phyloP scores from a whole-genome alignment of 2,797 vertebrate genomes.

The Perodicticus potto region DNA sequence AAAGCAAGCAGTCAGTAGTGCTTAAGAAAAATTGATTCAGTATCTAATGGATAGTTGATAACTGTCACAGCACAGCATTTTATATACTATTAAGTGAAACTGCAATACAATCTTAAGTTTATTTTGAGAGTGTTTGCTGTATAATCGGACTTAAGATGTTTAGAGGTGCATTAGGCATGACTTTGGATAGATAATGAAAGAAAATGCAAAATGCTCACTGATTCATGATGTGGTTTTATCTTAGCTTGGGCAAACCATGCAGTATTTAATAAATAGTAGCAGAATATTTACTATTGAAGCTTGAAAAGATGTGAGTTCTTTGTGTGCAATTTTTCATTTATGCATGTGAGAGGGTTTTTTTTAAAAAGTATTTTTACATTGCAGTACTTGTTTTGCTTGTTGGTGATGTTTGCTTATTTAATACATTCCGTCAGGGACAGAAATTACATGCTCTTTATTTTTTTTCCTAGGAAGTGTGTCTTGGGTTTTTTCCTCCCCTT shows the following conservation, averaged over 20 bases:
- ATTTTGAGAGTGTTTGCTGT: slow-evolving; percentile 90
- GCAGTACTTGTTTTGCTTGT: slow-evolving; percentile 95
- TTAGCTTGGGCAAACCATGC: slow-evolving; percentile 97
- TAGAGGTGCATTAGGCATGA: slow-evolving; percentile 96
- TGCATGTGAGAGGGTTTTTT: slow-evolving; percentile 94
- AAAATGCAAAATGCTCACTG: slow-evolving; percentile 91
- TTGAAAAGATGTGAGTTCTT: slow-evolving; percentile 99
- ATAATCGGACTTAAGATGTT: slow-evolving; percentile 93
- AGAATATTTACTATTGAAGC: slow-evolving; percentile 99
- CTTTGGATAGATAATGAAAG: slow-evolving; percentile 94
- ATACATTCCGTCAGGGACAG: slow-evolving; percentile 99
- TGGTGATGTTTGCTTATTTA: slow-evolving; percentile 98
- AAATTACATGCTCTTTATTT: slow-evolving; percentile 91
- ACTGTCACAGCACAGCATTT: slow-evolving; percentile 94
- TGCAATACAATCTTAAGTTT: slow-evolving; percentile 97
- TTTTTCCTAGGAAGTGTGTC: slow-evolving; percentile 90
- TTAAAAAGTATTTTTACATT: slow-evolving; percentile 91
- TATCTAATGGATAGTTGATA: slow-evolving; percentile 92
- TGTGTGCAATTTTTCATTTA: slow-evolving; percentile 99
- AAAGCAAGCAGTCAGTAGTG: slow-evolving; percentile 94
- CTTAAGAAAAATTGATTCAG: slow-evolving; percentile 96
- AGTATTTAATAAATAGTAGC: slow-evolving; percentile 97
- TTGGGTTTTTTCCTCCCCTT: slow-evolving; percentile 75
- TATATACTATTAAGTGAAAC: slow-evolving; percentile 96
- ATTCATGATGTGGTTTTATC: slow-evolving; percentile 95